Conservation (phyloP, 1,140 invertebrate genomes). For the Lasaia peninsularis region DNA sequence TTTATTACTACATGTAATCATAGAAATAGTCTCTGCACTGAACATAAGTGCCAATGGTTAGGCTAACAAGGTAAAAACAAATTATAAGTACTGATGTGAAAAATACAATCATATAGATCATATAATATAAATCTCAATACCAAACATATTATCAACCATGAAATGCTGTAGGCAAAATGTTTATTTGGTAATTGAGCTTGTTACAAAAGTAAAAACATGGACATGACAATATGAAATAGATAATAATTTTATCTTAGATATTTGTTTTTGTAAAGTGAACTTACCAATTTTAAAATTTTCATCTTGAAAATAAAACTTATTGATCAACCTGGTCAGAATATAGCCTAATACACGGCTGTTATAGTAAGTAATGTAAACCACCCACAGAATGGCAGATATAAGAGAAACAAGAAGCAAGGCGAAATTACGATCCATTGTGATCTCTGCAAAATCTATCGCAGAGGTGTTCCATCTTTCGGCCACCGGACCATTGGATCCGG, state of each 20-base stretch:
- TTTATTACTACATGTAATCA: too few species aligned
- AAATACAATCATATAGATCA: too few species aligned
- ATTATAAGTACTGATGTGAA: too few species aligned
- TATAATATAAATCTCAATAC: too few species aligned
- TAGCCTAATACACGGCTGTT: conserved; percentile 95
- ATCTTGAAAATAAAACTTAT: conserved; percentile 90
- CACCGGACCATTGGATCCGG: conserved; percentile 63
- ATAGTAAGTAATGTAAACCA: conserved; percentile 96
- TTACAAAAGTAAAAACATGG: too few species aligned
- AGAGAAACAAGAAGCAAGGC: conserved; percentile 87
- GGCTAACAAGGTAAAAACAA: too few species aligned
- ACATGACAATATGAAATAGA: too few species aligned
- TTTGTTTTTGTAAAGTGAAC: conserved; percentile 35
- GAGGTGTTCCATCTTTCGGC: conserved; percentile 78
- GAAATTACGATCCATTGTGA: conserved; percentile 91
- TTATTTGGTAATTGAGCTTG: too few species aligned
- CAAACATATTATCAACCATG: too few species aligned
- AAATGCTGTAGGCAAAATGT: too few species aligned
- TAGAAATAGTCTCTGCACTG: too few species aligned
- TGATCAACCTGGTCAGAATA: conserved; percentile 92
- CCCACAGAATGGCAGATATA: conserved; percentile 89
- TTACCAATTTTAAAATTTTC: conserved; percentile 95
- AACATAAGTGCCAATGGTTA: too few species aligned
- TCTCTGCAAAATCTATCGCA: conserved; percentile 81
- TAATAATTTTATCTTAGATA: background rate